phyloP scores from a whole-genome alignment of 2,888 invertebrate genomes.

The Caenorhabditis sinica region DNA sequence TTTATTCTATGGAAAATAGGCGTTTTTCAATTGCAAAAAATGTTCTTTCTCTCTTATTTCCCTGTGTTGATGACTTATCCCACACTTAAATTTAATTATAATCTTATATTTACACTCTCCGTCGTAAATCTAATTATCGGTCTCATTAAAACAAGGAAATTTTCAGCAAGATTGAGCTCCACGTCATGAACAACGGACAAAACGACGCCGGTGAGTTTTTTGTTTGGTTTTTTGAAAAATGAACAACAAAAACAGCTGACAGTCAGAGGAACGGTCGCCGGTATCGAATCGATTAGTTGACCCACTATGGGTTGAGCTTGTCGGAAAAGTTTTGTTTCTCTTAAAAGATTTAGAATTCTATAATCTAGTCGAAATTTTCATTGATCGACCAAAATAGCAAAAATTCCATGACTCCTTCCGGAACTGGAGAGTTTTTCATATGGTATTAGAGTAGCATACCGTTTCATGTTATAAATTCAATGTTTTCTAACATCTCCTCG shows the following conservation, averaged over 20 bases:
- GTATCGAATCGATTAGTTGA: neutral
- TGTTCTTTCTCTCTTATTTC: neutral
- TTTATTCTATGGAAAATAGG: neutral
- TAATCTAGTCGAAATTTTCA: no score
- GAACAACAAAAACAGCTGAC: slow-evolving; percentile 7
- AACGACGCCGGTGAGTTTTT: slow-evolving; percentile 61
- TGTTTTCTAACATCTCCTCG: no score
- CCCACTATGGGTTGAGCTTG: no score
- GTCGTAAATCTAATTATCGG: neutral
- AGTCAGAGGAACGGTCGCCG: neutral
- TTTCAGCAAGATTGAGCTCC: slow-evolving; percentile 65
- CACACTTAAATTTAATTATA: neutral
- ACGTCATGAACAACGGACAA: slow-evolving; percentile 57
- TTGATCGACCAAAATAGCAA: no score
- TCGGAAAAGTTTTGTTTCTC: no score
- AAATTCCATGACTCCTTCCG: no score
- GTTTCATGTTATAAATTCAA: no score
- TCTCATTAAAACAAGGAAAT: neutral
- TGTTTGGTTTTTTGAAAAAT: neutral
- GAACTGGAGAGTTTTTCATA: no score
- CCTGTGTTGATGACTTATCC: neutral
- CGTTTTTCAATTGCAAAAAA: neutral
- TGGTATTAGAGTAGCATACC: no score
- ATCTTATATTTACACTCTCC: slow-evolving; percentile 2
- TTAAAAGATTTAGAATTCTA: no score